Evolutionary conservation across 2,888 invertebrate genomes (phyloP).

Genomic region (Plagiodera versicolora): DNA sequence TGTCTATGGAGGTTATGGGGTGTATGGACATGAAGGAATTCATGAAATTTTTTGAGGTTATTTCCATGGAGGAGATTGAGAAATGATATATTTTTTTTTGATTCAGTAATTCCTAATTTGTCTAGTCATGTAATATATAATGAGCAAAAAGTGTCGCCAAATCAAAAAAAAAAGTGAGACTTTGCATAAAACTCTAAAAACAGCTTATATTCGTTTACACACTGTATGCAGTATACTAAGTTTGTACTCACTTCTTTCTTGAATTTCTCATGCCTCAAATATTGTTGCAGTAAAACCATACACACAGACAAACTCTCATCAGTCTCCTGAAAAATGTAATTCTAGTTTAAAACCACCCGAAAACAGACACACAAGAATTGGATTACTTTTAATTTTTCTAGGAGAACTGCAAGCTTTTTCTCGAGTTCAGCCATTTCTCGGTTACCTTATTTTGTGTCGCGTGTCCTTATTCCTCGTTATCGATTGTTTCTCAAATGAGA

Average conservation of each 20-base stretch:
- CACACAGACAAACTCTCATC: conserved; percentile 43
- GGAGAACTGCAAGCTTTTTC: conserved; percentile 44
- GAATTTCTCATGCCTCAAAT: conserved; percentile 39
- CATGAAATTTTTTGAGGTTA: not conserved
- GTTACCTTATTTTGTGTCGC: conserved; percentile 41
- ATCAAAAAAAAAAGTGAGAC: too few species aligned
- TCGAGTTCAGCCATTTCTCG: conserved; percentile 41
- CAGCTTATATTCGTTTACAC: too few species aligned
- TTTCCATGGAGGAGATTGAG: too few species aligned
- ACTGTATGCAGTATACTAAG: not conserved
- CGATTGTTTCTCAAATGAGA: conserved; percentile 46
- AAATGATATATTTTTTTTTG: too few species aligned
- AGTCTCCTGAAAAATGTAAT: conserved; percentile 40
- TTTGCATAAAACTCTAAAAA: too few species aligned
- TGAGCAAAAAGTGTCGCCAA: too few species aligned
- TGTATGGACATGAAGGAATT: too few species aligned
- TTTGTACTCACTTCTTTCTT: conserved; percentile 34
- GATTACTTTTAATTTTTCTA: conserved; percentile 45
- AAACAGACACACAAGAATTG: conserved; percentile 7
- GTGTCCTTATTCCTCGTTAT: conserved; percentile 42
- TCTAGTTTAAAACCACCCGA: too few species aligned
- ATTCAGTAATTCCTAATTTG: not conserved
- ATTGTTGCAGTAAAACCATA: conserved; percentile 44
- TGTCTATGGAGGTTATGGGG: not conserved
- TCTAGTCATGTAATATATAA: too few species aligned